Evolutionary conservation across 2,113 vertebrate species (phyloP), one percentile per base, ranked within the genome.

Genomic region (Catharus minimus): DNA sequence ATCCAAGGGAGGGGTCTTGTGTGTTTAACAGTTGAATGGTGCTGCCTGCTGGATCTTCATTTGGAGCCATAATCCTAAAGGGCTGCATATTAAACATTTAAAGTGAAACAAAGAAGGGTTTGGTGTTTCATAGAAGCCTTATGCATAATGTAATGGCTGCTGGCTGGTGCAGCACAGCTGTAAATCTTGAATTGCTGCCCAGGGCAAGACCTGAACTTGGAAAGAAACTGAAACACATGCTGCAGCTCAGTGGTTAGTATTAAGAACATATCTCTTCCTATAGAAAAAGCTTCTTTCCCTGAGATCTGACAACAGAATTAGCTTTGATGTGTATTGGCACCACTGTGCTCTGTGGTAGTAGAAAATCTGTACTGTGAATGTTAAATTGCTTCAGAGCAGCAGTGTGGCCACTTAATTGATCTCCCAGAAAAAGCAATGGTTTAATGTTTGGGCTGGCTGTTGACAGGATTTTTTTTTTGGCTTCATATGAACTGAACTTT

Each of bases 111-210:
- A 44, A 79, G 58, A 58, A 72, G 36, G 38, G 55, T 72, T 89
- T 91, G 58, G 62, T 72, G 62, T 89, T 90, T 87, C 41, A 56
- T 30, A 66, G 91, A 46, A 84, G 56, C 74, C 62, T 87, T 60
- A 33, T 78, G 39, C 66, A 46, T 84, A 49, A 60, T 55, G 82
- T 56, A 39, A 30, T 89, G 86, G 66, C 32, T 90, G 44, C 41
- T 73, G 30, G 49, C 64, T 88, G 69, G 44, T 95, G 46, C 58
- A 55, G 57, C 66, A 76, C 86, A 90, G 81, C 86, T 88, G 88
- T 74, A 82, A 84, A 56, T 82, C 74, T 86, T 92, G 92, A 92
- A 86, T 94, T 78, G 27, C 2, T 90, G 90, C 81, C 83, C 58
- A 75, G 72, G 62, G 43, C 0, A 0, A 84, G 88, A 76, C 80